A percentile compares a stretch with the other conserved stretches of the same genome.
Evolutionary conservation across 1,140 invertebrate species (phyloP).

Genomic region (Drosophila fuyamai): DNA sequence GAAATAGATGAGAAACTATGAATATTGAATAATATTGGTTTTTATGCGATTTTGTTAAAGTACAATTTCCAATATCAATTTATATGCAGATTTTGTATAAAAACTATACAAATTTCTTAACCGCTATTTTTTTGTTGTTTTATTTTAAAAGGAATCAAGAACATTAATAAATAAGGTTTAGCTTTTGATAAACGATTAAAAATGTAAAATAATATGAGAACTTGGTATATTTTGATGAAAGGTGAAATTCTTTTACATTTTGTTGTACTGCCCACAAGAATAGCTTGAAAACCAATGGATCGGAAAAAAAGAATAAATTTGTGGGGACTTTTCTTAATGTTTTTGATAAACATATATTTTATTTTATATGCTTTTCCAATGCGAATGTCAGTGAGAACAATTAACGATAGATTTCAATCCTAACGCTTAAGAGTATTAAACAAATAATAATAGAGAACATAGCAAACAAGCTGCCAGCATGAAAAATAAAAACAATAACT

Average conservation of each 20-base stretch:
- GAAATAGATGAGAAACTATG: conserved; percentile 2
- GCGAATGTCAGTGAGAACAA: conserved; percentile 45
- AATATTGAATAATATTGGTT: not conserved
- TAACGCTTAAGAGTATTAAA: conserved; percentile 52
- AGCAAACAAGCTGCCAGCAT: conserved; percentile 78
- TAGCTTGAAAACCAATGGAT: conserved; percentile 14
- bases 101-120: conserved; percentile 40
- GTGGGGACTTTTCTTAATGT: conserved; percentile 39
- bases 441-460: conserved; percentile 59
- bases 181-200: conserved; percentile 70
- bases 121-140: conserved; percentile 27
- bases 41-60: conserved; percentile 27
- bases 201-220: conserved; percentile 48
- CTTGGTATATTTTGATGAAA: conserved; percentile 38
- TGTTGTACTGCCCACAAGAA: conserved; percentile 16
- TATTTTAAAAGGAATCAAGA: conserved; percentile 26
- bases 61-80: conserved; percentile 31
- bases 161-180: conserved; percentile 57
- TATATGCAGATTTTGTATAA: conserved; percentile 60
- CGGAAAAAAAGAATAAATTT: conserved; percentile 3
- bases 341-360: conserved; percentile 47
- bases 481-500: conserved; percentile 79
- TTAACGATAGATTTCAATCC: conserved; percentile 62
- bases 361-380: conserved; percentile 53
- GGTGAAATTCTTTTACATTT: conserved; percentile 57